Evolutionary conservation across 2,113 vertebrate genomes (phyloP).

Genomic region (Aplodontia rufa): DNA sequence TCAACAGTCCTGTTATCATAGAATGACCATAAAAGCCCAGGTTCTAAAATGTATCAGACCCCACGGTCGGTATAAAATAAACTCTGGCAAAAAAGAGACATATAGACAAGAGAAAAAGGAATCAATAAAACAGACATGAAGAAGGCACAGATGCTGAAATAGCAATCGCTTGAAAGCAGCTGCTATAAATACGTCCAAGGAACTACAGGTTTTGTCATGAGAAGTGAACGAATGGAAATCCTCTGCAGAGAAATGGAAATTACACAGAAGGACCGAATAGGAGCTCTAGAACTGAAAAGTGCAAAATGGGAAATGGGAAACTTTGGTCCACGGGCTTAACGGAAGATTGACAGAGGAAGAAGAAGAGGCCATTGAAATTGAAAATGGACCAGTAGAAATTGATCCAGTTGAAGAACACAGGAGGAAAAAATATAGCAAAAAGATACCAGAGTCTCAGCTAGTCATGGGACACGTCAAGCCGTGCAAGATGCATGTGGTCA

Average conservation of each 20-base stretch:
- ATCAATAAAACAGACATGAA: not conserved
- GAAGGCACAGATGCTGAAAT: not conserved
- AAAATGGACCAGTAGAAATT: not conserved
- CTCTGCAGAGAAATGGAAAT: not conserved
- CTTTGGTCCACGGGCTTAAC: not conserved
- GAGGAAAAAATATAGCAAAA: not conserved
- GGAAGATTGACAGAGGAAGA: not conserved
- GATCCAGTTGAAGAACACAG: not conserved
- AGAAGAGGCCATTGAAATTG: not conserved
- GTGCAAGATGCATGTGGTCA: not conserved
- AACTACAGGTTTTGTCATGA: not conserved
- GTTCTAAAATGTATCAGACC: not conserved
- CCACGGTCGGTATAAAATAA: not conserved
- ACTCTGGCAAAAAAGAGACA: not conserved
- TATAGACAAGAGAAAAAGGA: slow-evolving; percentile 27
- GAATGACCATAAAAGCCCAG: not conserved
- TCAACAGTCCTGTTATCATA: not conserved
- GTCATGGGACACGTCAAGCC: not conserved
- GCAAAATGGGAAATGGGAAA: not conserved
- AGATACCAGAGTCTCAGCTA: not conserved
- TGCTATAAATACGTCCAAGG: not conserved
- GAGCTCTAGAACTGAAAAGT: not conserved
- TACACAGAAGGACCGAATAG: not conserved
- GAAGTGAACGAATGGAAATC: not conserved
- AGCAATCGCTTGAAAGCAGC: not conserved